A percentile compares a stretch with the other conserved stretches of the same genome.
These are phyloP conservation scores for Chelonoidis abingdonii DNA, from an alignment of 2,113 vertebrate genomes.

Conservation along the genomic window DNA sequence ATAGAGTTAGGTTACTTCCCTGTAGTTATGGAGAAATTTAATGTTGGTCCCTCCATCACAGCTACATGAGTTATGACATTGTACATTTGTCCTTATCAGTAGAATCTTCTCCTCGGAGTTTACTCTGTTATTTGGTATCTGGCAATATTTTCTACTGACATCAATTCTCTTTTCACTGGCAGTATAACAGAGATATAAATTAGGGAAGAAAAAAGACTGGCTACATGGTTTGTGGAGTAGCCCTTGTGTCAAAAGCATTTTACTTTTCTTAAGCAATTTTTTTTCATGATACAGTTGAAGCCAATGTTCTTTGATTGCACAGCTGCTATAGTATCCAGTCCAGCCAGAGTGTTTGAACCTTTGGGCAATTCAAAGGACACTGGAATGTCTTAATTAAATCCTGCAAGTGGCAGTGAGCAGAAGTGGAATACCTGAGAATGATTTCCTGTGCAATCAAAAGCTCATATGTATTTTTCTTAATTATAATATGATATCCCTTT, in stretches of 20 bases:
- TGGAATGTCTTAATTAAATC: conserved; percentile 34
- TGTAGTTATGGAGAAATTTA: not conserved
- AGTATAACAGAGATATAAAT: conserved; percentile 59
- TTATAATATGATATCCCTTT: not conserved
- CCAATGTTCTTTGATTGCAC: conserved; percentile 38
- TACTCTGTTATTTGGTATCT: conserved; percentile 42
- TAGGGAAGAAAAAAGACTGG: conserved; percentile 39
- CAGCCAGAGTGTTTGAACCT: not conserved
- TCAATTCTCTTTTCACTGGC: conserved; percentile 56
- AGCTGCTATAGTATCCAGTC: not conserved
- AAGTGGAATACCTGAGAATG: conserved; percentile 38
- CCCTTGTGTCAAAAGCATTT: conserved; percentile 65
- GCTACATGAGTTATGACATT: not conserved
- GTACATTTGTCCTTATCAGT: conserved; percentile 22
- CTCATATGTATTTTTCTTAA: conserved; percentile 4
- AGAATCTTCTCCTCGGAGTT: conserved; percentile 47
- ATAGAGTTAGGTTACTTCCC: not conserved
- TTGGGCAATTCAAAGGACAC: conserved; percentile 27
- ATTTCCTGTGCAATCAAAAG: not conserved
- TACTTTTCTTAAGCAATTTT: conserved; percentile 63
- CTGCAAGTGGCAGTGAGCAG: conserved; percentile 40
- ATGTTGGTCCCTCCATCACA: not conserved
- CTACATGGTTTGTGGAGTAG: conserved; percentile 61
- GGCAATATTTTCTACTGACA: conserved; percentile 58
- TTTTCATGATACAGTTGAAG: conserved; percentile 20